Base-by-base conservation (phyloP, 2,113 vertebrate species). In the Chaenogobius annularis region DNA sequence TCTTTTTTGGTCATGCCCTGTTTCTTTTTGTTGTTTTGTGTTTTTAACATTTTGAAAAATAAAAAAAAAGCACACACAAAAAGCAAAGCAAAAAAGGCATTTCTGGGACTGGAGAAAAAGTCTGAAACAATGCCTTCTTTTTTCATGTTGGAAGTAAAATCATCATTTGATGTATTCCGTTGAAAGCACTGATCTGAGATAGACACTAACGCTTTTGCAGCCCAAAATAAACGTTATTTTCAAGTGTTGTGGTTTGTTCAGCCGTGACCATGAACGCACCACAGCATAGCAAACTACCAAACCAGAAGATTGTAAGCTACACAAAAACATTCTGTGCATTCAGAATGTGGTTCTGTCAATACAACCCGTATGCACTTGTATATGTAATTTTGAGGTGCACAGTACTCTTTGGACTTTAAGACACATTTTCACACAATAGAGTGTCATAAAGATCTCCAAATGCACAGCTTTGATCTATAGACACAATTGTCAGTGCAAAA, bases 381-480 rank as follows among this genome's bases (percentile, higher is more conserved):
- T 68, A 8, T 63, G 31, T 26, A 19, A 58, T 40, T 63, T 6
- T 68, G 69, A 70, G 59, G 48, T 37, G 73, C 2, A 23, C 20
- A 2, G 44, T 69, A 66, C 66, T 71, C 66, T 70, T 10, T 10
- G 67, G 73, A 64, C n/a, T 74, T 70, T 31, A 52, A 68, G 63
- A 43, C 70, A 10, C 47, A 63, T 10, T 54, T 61, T 55, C 22
- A 76, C 26, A 80, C 66, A 62, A 59, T 68, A 63, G 46, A 66
- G 73, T 62, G 23, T 72, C 59, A 63, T 46, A 68, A 15, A 69
- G 40, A 76, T 76, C 40, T 52, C 62, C 17, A 67, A 66, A 14
- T 52, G n/a, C 59, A 63, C 13, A 23, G 44, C 52, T 84, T 68
- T 78, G 62, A 79, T 48, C 20, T 66, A n/a, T 47, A 46, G 31